Evolutionary conservation across 1,140 invertebrate genomes (phyloP).

Genomic region (Triops cancriformis): DNA sequence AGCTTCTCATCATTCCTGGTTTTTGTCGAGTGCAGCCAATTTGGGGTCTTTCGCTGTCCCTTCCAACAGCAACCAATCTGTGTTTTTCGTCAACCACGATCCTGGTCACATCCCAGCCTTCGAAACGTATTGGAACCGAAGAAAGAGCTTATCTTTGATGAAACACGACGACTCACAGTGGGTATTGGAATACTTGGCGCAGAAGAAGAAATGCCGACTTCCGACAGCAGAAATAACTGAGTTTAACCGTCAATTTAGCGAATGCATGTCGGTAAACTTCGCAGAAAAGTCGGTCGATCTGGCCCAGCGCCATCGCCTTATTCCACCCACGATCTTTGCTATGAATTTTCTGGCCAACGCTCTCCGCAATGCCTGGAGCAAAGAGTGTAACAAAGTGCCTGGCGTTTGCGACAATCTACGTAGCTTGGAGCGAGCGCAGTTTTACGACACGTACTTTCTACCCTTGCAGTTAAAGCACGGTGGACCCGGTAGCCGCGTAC

Average conservation of each 20-base stretch:
- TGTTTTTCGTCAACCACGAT: constrained; percentile 5
- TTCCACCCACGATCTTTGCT: constrained; percentile 40
- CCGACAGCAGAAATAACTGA: constrained; percentile 26
- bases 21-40: constrained; percentile 18
- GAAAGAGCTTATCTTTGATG: constrained; percentile 27
- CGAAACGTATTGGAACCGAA: constrained; percentile 25
- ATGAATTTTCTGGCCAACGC: constrained; percentile 41
- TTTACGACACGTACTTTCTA: constrained; percentile 37
- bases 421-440: constrained; percentile 36
- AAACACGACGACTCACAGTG: constrained; percentile 30
- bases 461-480: constrained; percentile 33
- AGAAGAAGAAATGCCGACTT: constrained; percentile 30
- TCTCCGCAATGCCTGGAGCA: constrained; percentile 38
- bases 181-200: constrained; percentile 31
- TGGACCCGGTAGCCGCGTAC: constrained; percentile 32
- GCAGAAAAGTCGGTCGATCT: constrained; percentile 33
- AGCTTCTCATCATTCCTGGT: constrained; percentile 16
- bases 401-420: constrained; percentile 37
- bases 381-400: constrained; percentile 34
- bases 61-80: not conserved
- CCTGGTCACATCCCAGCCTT: constrained; percentile 16
- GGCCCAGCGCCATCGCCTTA: constrained; percentile 37
- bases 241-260: constrained; percentile 32
- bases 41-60: not conserved
- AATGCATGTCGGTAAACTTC: constrained; percentile 36